These are phyloP conservation scores for Hydrolagus affinis DNA, from an alignment of 2,113 vertebrate species.

Conservation along the genomic window DNA sequence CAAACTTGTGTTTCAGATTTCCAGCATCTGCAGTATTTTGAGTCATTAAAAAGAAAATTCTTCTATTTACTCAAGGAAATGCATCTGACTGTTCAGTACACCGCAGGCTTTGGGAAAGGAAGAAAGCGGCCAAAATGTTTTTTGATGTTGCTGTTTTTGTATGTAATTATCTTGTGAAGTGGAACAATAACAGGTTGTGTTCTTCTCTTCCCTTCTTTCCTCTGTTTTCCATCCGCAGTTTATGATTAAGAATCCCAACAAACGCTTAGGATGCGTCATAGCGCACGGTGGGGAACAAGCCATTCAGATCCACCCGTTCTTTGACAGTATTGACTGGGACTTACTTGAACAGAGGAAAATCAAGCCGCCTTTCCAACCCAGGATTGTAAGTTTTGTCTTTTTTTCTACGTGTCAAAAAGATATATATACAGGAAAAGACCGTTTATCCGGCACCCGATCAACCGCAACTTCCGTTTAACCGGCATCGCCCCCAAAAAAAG, in stretches of 20 bases:
- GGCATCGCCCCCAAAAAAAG: too few species aligned
- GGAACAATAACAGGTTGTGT: not conserved
- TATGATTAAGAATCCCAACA: conserved; percentile 82
- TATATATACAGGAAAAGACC: too few species aligned
- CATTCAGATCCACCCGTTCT: conserved; percentile 76
- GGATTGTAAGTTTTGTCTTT: conserved; percentile 67
- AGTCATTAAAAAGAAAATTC: too few species aligned
- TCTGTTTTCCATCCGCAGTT: conserved; percentile 57
- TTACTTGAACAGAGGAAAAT: conserved; percentile 74
- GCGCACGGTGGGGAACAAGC: conserved; percentile 70
- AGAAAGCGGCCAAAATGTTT: not conserved
- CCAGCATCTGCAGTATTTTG: too few species aligned
- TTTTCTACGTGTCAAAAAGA: not conserved
- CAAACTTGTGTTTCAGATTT: too few species aligned
- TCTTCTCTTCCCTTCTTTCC: conserved; percentile 4
- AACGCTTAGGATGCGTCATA: conserved; percentile 73
- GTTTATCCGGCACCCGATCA: too few species aligned
- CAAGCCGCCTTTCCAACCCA: conserved; percentile 86
- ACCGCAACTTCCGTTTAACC: too few species aligned
- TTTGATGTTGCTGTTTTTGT: too few species aligned
- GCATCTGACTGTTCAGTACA: too few species aligned
- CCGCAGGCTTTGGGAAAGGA: not conserved
- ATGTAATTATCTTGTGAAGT: not conserved
- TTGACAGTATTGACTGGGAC: conserved; percentile 77
- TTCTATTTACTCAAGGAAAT: too few species aligned